Evolutionary conservation across 2,797 vertebrate species (phyloP).

Genomic region (Etheostoma nigrum): DNA sequence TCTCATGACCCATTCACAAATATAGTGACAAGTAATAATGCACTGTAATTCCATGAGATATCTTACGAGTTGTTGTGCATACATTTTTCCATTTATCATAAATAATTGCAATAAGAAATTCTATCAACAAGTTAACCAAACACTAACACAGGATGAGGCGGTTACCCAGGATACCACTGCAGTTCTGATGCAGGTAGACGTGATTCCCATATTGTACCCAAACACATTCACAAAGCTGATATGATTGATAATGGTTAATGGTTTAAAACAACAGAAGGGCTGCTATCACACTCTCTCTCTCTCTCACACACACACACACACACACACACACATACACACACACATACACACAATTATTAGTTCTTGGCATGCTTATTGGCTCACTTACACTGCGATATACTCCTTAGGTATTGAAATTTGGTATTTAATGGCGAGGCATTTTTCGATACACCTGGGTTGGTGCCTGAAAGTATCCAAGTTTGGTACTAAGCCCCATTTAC

Average conservation of each 20-base stretch:
- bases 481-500: too few species aligned
- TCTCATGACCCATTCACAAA: too few species aligned
- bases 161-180: constrained; percentile 5
- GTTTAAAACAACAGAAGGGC: constrained; percentile 59
- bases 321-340: background rate
- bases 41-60: too few species aligned
- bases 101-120: background rate
- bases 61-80: too few species aligned
- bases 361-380: too few species aligned
- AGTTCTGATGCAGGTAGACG: background rate
- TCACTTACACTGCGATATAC: too few species aligned
- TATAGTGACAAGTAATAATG: too few species aligned
- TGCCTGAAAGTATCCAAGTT: too few species aligned
- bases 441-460: too few species aligned
- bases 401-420: too few species aligned
- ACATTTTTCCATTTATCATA: background rate
- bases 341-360: background rate
- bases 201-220: constrained; percentile 12
- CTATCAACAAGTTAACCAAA: too few species aligned
- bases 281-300: constrained; percentile 7
- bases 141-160: constrained; percentile 1
- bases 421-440: too few species aligned
- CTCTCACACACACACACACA: background rate
- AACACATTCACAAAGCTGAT: constrained; percentile 24
- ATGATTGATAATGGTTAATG: constrained; percentile 60